phyloP scores from a whole-genome alignment of 2,113 vertebrate genomes.

The Boulengeromyrus knoepffleri region DNA sequence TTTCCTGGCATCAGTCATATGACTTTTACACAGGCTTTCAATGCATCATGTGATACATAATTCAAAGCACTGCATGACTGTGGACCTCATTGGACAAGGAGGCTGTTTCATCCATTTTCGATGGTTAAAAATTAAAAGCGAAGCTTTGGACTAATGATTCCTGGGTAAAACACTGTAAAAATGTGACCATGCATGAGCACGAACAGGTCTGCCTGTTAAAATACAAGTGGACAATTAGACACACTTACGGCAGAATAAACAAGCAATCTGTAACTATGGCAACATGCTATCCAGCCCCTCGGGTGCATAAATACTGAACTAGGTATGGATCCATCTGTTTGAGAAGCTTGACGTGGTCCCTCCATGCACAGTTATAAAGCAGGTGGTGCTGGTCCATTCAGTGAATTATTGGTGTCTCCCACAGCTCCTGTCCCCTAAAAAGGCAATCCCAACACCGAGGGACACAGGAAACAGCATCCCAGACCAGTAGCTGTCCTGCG shows the following conservation, averaged over 20 bases:
- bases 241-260: not conserved
- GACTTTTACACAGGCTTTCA: not conserved
- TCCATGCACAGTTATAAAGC: not conserved
- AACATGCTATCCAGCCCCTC: not conserved
- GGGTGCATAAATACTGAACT: not conserved
- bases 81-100: not conserved
- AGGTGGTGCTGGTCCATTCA: not conserved
- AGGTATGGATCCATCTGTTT: not conserved
- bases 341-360: not conserved
- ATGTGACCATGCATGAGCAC: not conserved
- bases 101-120: not conserved
- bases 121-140: not conserved
- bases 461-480: not conserved
- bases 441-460: not conserved
- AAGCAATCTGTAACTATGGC: not conserved
- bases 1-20: constrained; percentile 12
- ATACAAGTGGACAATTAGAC: not conserved
- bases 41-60: not conserved
- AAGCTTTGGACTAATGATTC: not conserved
- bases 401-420: not conserved
- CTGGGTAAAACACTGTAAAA: not conserved
- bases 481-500: not conserved
- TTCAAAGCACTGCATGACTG: not conserved
- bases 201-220: not conserved
- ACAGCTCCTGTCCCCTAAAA: not conserved